Base-by-base conservation (phyloP, 2,888 invertebrate genomes). In the Amiota mariae region DNA sequence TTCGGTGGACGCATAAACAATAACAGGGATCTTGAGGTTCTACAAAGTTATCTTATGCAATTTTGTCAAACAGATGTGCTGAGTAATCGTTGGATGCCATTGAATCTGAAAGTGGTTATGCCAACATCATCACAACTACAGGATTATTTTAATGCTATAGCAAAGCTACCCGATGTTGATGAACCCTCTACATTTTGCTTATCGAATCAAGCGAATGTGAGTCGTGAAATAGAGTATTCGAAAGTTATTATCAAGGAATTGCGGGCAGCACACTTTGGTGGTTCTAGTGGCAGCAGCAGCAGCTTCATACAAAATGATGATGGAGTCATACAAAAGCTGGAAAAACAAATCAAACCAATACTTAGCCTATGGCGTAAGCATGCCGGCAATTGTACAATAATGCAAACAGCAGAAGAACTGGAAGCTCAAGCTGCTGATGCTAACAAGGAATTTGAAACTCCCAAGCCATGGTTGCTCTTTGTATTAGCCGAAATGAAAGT, bases 1-100 rank as follows among this genome's bases (percentile, higher is more conserved):
- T 97, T 97, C 85, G 97, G 97, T 0, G 97, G 97, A 0, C 91
- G 96, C 71, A 92, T 97, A 24, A 96, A 97, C 88, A 95, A 96
- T 84, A 89, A 90, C 4, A 93, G 94, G 84, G 97, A 97, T 77
- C 76, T 89, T 73, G 74, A 84, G 24, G 87, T 90, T 2, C 76
- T 90, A 9, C 79, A 82, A 13, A 85, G 81, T 90, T 78, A 93
- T 94, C 89, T 97, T 12, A 88, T 91, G 18, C 91, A 93, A 72
- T 93, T 92, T 85, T 93, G 93, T 78, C 90, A 90, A 61, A 90
- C 91, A 12, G 91, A 92, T 36, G 90, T 93, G 4, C 90, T 93
- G 67, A 92, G 92, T 76, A 93, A 92, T 73, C 91, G 92, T 66
- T 93, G 92, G 90, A 91, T 90, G 75, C 91, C 93, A 0, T 87